phyloP scores from a whole-genome alignment of 1,140 invertebrate species.

The Lasioglossum baleicum region DNA sequence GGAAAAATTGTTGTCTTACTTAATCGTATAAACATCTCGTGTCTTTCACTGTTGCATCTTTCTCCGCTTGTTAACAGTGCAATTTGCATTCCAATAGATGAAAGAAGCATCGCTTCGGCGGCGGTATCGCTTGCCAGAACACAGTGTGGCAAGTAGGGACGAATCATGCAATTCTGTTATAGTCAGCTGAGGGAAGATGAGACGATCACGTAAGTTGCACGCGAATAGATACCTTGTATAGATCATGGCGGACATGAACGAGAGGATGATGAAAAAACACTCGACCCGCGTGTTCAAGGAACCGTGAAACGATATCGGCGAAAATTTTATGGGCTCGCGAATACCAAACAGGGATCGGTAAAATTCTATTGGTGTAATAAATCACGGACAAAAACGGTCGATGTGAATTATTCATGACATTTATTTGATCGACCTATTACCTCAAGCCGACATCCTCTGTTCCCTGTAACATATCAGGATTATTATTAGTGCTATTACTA shows the following conservation, averaged over 20 bases:
- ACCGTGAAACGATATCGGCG: not conserved
- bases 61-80: conserved; percentile 36
- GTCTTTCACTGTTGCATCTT: conserved; percentile 26
- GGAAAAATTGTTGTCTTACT: too few relatives aligned
- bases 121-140: conserved; percentile 34
- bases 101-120: conserved; percentile 25
- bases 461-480: too few relatives aligned
- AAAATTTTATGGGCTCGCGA: not conserved
- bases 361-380: not conserved
- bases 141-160: conserved; percentile 34
- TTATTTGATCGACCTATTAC: not conserved
- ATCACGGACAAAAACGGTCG: not conserved
- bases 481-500: too few relatives aligned
- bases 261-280: conserved; percentile 1
- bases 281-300: not conserved
- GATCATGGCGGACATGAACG: conserved; percentile 19
- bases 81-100: conserved; percentile 59
- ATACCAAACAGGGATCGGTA: not conserved
- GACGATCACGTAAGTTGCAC: conserved; percentile 36
- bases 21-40: not conserved
- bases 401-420: not conserved
- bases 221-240: conserved; percentile 19
- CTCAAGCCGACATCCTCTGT: not conserved
- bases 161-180: conserved; percentile 33
- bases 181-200: conserved; percentile 51